Conservation (phyloP, 2,797 vertebrate species). For the Perodicticus potto region DNA sequence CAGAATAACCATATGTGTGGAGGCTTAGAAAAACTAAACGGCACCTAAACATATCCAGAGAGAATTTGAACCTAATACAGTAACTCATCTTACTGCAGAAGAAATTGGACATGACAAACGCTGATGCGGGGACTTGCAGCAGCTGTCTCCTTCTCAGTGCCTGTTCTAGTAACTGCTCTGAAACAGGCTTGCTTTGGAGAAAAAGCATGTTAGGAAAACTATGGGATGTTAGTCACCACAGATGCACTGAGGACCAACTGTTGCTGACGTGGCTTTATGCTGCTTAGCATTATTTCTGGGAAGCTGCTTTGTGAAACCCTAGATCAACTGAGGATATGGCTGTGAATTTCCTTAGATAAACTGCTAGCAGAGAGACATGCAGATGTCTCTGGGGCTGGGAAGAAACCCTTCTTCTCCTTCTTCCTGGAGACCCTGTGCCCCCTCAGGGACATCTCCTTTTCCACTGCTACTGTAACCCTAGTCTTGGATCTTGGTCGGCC, state of each 20-base stretch:
- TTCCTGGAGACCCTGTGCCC: too few relatives aligned
- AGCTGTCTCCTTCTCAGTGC: not conserved
- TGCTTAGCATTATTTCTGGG: not conserved
- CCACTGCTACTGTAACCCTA: not conserved
- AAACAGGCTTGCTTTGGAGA: not conserved
- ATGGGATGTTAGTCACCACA: not conserved
- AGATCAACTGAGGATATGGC: not conserved
- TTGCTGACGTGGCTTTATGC: not conserved
- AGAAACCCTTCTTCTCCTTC: not conserved
- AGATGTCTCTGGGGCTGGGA: not conserved
- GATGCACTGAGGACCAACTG: not conserved
- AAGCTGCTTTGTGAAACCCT: not conserved
- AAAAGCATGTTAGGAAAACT: not conserved
- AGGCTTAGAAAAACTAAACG: not conserved
- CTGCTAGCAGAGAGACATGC: not conserved
- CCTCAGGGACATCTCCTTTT: not conserved
- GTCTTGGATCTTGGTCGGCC: not conserved
- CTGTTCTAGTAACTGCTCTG: not conserved
- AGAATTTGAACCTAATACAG: not conserved
- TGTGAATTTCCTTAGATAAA: not conserved
- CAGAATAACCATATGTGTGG: fast-evolving
- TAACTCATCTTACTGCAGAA: not conserved
- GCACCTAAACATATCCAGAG: not conserved
- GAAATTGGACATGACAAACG: not conserved
- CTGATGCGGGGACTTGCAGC: not conserved